Evolutionary conservation across 2,797 vertebrate genomes (phyloP), one percentile per base, ranked within the genome.

Genomic region (Cyclopterus lumpus): DNA sequence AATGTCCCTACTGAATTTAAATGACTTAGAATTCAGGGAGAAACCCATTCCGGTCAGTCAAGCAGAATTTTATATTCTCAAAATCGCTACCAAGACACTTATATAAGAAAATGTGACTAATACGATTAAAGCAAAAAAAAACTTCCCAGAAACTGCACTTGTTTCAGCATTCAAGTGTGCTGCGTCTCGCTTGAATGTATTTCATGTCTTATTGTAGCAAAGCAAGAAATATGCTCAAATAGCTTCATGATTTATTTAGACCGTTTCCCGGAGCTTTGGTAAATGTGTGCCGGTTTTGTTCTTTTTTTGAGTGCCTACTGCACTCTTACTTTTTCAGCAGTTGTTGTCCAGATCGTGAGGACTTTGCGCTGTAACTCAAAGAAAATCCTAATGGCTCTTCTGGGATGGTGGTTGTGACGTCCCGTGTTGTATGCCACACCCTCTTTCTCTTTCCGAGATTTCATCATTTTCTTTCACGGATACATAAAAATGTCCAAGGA

Each of bases 201-300:
- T 70, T 34, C 0, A 73, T 62, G 65, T 69, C 15, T 22, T 49
- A 24, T 20, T 46, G 14, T 36, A 7, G 20, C 57, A 48, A 70
- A 51, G 42, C 22, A 55, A 42, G 71, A 67, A 26, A 75, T 61
- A 58, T 18, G 14, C 68, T 77, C 62, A 77, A 69, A 77, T 46
- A 48, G 46, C 38, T 59, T 79, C 55, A 79, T 79, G 15, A 83
- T 77, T 88, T 68, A 88, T 87, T 77, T 53, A 73, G 14, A 59
- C 34, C 28, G 5, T 72, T 49, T 75, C 63, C 70, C 64, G 66
- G n/a, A 38, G 44, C 30, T 38, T 72, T 65, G 1, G 30, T 60
- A 22, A 67, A 40, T 46, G 22, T 3, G 18, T 61, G 48, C 66
- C 67, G 55, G 8, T 73, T 72, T 67, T 55, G 54, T 75, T 64